Base-by-base conservation (phyloP, 2,113 vertebrate genomes). In the Sinosuthora webbiana region DNA sequence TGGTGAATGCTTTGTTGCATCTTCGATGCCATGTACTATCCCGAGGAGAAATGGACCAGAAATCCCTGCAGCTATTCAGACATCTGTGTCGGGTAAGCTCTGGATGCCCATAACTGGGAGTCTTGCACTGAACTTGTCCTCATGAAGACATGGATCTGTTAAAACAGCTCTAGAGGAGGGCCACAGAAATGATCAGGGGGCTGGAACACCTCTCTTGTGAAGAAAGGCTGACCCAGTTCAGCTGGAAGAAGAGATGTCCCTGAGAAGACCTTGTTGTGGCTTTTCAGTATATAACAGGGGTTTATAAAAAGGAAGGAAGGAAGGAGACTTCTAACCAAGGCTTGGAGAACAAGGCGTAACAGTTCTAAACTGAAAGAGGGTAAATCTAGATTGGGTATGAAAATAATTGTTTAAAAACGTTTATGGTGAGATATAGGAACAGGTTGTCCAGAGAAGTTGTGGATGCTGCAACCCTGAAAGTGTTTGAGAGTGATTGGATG, bases 1-100 rank as follows among this genome's bases (percentile, higher is more conserved):
- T 99, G 20, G 89, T 99, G 62, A 99, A 98, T 5, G 98, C 99
- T 21, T 98, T 99, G 63, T 97, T 99, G 33, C 98, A 98, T 27
- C 96, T 99, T 81, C 98, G 93, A 27, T 99, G 99, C 74, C 98
- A 99, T 27, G 88, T 98, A 2, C 93, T 99, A 2, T 98, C 95
- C 60, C 97, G 95, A 14, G 99, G 99, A 69, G 98, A 98, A 84
- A 97, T 99, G 89, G 98, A 98, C 80, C 84, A 93, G 5, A 98
- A 98, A 70, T 96, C 99, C 28, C 90, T 97, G 89, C 96, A 97
- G 47, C 99, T 99, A 82, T 99, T 99, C 96, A 98, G 99, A 85
- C 99, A 99, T n/a, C 97, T 99, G 35, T 99, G 98, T 91, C 99
- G 98, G 98, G 99, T 99, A 94, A 91, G 69, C 24, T 63, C 45